These are phyloP conservation scores for Tiliacea aurago DNA, from an alignment of 2,888 invertebrate species.

Conservation along the genomic window DNA sequence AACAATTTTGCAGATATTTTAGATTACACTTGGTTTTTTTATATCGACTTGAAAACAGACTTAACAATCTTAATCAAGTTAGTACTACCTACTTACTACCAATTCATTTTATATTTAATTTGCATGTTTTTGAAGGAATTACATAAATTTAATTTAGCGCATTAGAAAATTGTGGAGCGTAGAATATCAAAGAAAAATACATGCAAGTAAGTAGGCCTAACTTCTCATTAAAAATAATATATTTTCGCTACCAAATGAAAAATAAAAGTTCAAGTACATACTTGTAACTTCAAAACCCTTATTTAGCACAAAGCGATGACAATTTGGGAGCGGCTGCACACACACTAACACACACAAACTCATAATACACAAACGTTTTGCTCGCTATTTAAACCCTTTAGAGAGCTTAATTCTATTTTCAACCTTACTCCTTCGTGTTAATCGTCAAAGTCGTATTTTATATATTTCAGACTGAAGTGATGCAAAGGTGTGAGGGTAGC, in stretches of 20 bases:
- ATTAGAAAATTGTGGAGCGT: neutral
- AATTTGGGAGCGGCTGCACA: conserved; percentile 59
- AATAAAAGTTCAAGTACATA: conserved; percentile 38
- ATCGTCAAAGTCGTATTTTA: conserved; percentile 51
- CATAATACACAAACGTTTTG: conserved; percentile 20
- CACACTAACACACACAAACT: conserved; percentile 21
- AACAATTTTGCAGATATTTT: neutral
- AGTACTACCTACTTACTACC: too few relatives aligned
- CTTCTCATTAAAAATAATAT: conserved; percentile 48
- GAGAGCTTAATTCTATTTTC: conserved; percentile 58
- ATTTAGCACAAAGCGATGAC: conserved; percentile 58
- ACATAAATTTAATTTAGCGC: neutral
- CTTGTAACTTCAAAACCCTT: conserved; percentile 48
- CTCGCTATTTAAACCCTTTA: conserved; percentile 48
- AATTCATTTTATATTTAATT: neutral
- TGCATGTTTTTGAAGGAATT: neutral
- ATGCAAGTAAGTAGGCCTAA: conserved; percentile 9
- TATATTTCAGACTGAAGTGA: conserved; percentile 34
- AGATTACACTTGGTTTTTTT: neutral
- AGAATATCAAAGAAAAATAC: conserved; percentile 25
- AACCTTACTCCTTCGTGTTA: conserved; percentile 60
- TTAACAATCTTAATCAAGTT: neutral
- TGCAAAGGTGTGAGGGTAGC: conserved; percentile 83
- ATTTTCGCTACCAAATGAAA: conserved; percentile 45
- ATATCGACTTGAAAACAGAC: neutral